phyloP scores from a whole-genome alignment of 2,888 invertebrate genomes.

The Drosophila atroscutellata region DNA sequence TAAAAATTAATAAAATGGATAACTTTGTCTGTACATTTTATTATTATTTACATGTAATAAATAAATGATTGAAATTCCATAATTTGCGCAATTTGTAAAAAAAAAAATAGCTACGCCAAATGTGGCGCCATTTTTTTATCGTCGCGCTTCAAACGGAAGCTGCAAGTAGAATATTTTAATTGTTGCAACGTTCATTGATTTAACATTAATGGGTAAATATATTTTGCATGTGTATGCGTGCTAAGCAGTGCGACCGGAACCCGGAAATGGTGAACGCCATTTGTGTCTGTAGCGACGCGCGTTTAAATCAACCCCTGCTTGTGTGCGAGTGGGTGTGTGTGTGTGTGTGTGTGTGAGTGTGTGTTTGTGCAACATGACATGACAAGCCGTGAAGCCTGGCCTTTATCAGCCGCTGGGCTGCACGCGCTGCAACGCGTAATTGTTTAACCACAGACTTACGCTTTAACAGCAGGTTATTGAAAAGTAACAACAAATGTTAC shows the following conservation, averaged over 20 bases:
- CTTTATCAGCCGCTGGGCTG: conserved; percentile 30
- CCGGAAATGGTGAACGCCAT: conserved; percentile 80
- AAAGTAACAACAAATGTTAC: conserved; percentile 39
- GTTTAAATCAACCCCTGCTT: conserved; percentile 33
- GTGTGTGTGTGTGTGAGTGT: conserved; percentile 21
- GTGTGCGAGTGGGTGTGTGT: conserved; percentile 7
- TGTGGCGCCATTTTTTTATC: conserved; percentile 17
- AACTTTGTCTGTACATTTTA: conserved; percentile 55
- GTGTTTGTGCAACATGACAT: conserved; percentile 23
- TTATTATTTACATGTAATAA: conserved; percentile 70
- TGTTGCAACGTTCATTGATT: conserved; percentile 73
- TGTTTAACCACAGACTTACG: conserved; percentile 74
- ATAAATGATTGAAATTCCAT: conserved; percentile 80
- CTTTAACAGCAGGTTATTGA: conserved; percentile 66
- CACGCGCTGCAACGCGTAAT: conserved; percentile 55
- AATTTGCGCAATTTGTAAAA: conserved; percentile 36
- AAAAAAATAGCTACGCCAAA: conserved; percentile 1
- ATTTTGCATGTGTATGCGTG: conserved; percentile 15
- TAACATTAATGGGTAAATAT: conserved; percentile 33
- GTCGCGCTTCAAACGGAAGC: conserved; percentile 58
- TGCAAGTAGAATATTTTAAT: conserved; percentile 73
- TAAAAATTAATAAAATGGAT: conserved; percentile 61
- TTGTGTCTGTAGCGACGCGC: conserved; percentile 44
- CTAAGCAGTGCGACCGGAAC: conserved; percentile 72
- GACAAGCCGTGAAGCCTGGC: conserved; percentile 16